These are phyloP conservation scores for Lepus townsendii DNA, from an alignment of 2,797 vertebrate species.

Conservation along the genomic window DNA sequence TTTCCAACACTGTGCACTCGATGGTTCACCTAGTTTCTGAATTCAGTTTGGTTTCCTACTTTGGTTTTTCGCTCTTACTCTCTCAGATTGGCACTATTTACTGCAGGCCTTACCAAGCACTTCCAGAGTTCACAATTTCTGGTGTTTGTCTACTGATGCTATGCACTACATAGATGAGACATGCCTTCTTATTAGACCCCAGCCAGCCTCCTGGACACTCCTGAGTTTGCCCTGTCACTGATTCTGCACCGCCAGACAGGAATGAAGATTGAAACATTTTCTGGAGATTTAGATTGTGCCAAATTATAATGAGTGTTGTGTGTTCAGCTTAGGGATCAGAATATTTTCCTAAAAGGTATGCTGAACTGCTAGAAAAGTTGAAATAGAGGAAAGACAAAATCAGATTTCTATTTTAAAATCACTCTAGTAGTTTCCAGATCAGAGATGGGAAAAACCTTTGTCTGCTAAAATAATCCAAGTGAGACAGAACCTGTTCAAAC, in stretches of 20 bases:
- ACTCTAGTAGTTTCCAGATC: conserved; percentile 42
- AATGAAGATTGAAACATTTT: neutral
- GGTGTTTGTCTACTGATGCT: neutral
- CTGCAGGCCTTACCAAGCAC: neutral
- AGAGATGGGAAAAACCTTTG: neutral
- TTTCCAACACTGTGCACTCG: neutral
- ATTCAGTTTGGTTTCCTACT: neutral
- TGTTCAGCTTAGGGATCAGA: conserved; percentile 14
- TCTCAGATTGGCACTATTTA: conserved; percentile 1
- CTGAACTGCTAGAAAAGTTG: conserved; percentile 25
- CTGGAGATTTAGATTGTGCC: neutral
- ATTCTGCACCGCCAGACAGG: neutral
- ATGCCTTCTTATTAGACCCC: neutral
- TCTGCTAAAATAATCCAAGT: neutral
- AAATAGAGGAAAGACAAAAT: conserved; percentile 55
- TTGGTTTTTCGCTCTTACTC: neutral
- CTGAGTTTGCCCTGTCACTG: neutral
- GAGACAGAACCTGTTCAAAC: neutral
- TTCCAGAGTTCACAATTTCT: neutral
- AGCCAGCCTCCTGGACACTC: neutral
- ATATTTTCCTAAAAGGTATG: conserved; percentile 21
- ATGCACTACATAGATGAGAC: neutral
- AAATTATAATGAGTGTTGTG: conserved; percentile 29
- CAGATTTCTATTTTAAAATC: conserved; percentile 48
- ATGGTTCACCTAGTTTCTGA: neutral